Conservation (phyloP, 2,797 vertebrate species). For the Staurois parvus region DNA sequence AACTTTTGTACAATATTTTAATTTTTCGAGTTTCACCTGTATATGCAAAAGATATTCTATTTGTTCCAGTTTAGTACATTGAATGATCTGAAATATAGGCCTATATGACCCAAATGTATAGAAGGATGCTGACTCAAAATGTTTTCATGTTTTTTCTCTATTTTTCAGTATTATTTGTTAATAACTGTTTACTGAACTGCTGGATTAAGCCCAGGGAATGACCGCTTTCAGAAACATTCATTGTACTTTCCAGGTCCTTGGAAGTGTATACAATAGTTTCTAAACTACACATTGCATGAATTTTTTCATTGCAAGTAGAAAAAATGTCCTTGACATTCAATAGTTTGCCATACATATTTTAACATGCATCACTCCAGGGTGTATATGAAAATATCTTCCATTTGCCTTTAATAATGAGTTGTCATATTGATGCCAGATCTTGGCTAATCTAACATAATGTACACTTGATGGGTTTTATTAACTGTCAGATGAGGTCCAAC, state of each 20-base stretch:
- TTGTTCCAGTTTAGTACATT: constrained; percentile 22
- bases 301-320: constrained; percentile 73
- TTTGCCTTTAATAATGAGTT: constrained; percentile 84
- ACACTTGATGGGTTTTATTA: constrained; percentile 81
- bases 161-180: constrained; percentile 58
- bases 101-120: no score
- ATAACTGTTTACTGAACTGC: constrained; percentile 72
- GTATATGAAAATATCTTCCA: constrained; percentile 81
- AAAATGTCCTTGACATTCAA: constrained; percentile 84
- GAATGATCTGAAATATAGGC: no score
- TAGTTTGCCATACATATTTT: constrained; percentile 77
- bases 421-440: constrained; percentile 80
- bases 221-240: constrained; percentile 73
- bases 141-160: not conserved
- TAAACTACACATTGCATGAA: constrained; percentile 75
- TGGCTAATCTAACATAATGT: constrained; percentile 79
- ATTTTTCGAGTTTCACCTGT: no score
- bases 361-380: constrained; percentile 79
- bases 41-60: no score
- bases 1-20: no score
- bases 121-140: no score
- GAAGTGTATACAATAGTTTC: constrained; percentile 74
- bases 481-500: constrained; percentile 75
- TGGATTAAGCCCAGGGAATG: constrained; percentile 61
- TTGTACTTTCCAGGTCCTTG: constrained; percentile 73